Percentiles rank a stretch among this genome's conserved stretches.
These are phyloP conservation scores for Lacerta agilis DNA, from an alignment of 2,797 vertebrate species.

Conservation along the genomic window DNA sequence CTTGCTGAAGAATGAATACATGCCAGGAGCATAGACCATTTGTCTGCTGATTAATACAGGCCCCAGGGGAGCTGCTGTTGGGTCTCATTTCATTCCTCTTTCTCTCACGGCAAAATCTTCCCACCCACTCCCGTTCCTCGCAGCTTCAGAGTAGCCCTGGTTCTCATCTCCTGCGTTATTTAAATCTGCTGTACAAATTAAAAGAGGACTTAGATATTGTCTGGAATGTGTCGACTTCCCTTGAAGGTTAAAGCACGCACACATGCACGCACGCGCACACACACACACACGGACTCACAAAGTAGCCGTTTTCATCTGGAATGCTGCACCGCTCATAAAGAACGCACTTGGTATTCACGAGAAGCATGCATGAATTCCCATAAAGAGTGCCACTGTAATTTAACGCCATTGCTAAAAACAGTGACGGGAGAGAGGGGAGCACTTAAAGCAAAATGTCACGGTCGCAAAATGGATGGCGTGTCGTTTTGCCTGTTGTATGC, in stretches of 20 bases:
- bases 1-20: conserved; percentile 76
- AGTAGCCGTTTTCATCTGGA: conserved; percentile 68
- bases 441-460: conserved; percentile 52
- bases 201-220: conserved; percentile 62
- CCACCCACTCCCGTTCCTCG: conserved; percentile 46
- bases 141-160: conserved; percentile 49
- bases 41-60: conserved; percentile 76
- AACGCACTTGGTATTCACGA: conserved; percentile 55
- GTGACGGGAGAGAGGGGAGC: conserved; percentile 29
- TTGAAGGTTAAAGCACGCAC: conserved; percentile 62
- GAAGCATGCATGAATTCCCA: conserved; percentile 59
- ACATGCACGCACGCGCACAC: not conserved
- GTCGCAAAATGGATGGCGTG: conserved; percentile 31
- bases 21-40: conserved; percentile 70
- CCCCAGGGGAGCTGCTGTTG: conserved; percentile 75
- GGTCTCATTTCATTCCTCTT: conserved; percentile 76
- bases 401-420: conserved; percentile 57
- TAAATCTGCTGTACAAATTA: conserved; percentile 73
- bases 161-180: conserved; percentile 58
- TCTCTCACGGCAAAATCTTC: conserved; percentile 66
- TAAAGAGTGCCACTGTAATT: conserved; percentile 56
- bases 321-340: conserved; percentile 64
- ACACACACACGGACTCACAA: not conserved
- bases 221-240: conserved; percentile 69
- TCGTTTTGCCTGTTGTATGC: conserved; percentile 23